phyloP scores from a whole-genome alignment of 2,888 invertebrate genomes.

The Dioctria rufipes region DNA sequence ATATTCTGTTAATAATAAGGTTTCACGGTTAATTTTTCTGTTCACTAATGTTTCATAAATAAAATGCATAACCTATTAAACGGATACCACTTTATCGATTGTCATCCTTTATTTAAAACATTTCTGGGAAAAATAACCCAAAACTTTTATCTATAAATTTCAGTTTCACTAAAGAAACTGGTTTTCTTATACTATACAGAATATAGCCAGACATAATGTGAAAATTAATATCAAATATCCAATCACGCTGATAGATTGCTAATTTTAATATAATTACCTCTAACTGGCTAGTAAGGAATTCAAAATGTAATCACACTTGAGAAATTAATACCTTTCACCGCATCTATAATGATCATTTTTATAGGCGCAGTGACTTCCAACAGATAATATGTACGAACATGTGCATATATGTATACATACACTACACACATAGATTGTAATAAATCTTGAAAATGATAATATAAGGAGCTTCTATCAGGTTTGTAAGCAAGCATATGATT shows the following conservation, averaged over 20 bases:
- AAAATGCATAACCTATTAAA: no score
- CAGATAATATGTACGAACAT: no score
- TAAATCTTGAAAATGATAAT: constrained; percentile 17
- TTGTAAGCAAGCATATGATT: neutral
- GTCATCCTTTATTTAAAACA: no score
- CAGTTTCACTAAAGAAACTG: constrained; percentile 19
- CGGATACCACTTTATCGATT: no score
- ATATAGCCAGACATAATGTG: no score
- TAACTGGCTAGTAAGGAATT: constrained; percentile 21
- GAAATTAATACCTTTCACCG: constrained; percentile 30
- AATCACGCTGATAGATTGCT: constrained; percentile 19
- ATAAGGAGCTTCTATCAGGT: neutral
- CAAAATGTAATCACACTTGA: constrained; percentile 16
- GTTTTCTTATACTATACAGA: neutral
- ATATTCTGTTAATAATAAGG: no score
- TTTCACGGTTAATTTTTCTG: no score
- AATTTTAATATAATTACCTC: constrained; percentile 40
- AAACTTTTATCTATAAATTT: neutral
- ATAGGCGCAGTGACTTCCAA: neutral
- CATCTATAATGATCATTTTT: neutral
- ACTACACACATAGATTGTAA: constrained; percentile 8
- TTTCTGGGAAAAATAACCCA: no score
- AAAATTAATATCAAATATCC: neutral
- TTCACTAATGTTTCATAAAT: no score
- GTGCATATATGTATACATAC: no score